Evolutionary conservation across 2,888 invertebrate genomes (phyloP).

Genomic region (Pomacea canaliculata): DNA sequence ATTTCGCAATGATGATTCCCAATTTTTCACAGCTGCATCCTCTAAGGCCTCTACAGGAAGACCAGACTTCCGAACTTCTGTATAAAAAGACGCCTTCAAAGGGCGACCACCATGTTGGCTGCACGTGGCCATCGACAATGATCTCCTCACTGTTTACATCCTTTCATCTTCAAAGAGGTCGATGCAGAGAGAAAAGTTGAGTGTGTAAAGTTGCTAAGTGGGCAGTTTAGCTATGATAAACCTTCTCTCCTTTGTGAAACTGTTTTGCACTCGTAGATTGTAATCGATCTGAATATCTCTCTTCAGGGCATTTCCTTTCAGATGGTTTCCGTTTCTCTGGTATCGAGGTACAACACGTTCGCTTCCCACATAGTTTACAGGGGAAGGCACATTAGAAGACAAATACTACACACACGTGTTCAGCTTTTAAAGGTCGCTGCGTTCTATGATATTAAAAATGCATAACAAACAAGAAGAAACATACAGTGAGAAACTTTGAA

Average conservation of each 20-base stretch:
- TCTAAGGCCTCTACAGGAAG: conserved; percentile 5
- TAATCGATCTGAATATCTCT: no score
- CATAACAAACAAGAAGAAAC: no score
- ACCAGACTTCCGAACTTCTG: conserved; percentile 2
- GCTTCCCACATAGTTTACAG: no score
- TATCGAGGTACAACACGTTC: no score
- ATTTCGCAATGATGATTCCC: conserved; percentile 18
- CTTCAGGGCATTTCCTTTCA: no score
- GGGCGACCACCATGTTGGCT: conserved; percentile 20
- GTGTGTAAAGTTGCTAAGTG: conserved; percentile 4
- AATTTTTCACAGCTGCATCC: conserved; percentile 7
- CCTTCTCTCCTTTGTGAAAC: background rate
- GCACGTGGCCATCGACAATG: conserved; percentile 16
- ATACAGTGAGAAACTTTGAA: no score
- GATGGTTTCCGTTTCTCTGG: no score
- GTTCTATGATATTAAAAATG: no score
- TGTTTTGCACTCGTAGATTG: background rate
- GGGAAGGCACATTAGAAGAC: no score
- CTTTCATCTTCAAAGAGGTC: conserved; percentile 11
- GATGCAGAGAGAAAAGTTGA: background rate
- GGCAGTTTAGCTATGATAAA: conserved; percentile 5
- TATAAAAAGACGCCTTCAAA: conserved; percentile 13
- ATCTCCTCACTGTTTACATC: conserved; percentile 16
- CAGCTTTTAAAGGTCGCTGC: no score
- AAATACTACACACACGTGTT: no score